phyloP scores from a whole-genome alignment of 2,113 vertebrate species.

The Anthoscopus minutus region DNA sequence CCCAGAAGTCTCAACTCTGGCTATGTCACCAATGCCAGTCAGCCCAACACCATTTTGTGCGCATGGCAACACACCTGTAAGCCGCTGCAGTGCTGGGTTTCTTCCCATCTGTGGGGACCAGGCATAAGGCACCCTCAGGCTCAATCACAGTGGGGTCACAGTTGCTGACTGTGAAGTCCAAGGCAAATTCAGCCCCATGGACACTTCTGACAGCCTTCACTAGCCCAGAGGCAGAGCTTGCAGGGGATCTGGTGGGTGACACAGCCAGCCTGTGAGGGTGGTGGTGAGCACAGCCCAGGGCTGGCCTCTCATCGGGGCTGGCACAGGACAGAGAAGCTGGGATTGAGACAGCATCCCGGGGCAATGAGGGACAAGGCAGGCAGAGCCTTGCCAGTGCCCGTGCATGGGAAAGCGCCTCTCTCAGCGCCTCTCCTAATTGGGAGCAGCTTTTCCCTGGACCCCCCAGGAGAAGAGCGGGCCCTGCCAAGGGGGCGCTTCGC shows the following conservation, averaged over 20 bases:
- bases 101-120: not conserved
- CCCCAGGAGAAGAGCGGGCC: constrained; percentile 37
- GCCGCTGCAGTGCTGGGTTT: not conserved
- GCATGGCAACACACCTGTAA: rapidly evolving
- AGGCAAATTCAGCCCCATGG: not conserved
- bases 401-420: constrained; percentile 26
- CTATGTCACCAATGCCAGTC: not conserved
- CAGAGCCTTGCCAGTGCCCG: not conserved
- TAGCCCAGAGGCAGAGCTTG: not conserved
- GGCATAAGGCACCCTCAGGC: not conserved
- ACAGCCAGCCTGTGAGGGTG: not conserved
- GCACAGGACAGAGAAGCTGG: not conserved
- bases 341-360: not conserved
- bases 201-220: rapidly evolving
- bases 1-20: rapidly evolving
- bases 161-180: not conserved
- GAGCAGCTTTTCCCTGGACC: constrained; percentile 35
- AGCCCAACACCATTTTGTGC: not conserved
- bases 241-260: not conserved
- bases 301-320: not conserved
- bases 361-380: not conserved
- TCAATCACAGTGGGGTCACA: not conserved
- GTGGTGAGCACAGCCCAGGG: not conserved
- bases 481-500: not conserved
- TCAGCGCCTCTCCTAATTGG: not conserved